A percentile compares a stretch with the other conserved stretches of the same genome.
These are phyloP conservation scores for Takifugu flavidus DNA, from an alignment of 2,113 vertebrate species.

Conservation along the genomic window DNA sequence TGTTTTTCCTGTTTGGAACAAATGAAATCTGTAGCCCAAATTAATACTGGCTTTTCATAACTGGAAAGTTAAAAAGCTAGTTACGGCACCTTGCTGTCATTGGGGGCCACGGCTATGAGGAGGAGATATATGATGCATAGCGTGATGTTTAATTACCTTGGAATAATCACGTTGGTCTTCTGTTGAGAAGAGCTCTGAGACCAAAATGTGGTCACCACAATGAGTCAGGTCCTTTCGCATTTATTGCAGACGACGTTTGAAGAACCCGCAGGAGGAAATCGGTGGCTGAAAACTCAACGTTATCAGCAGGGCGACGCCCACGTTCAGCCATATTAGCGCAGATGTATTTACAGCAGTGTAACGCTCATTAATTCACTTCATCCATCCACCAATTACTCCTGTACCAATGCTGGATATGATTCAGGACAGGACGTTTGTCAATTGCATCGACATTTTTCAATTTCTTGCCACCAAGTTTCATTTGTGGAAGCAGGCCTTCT, in stretches of 20 bases:
- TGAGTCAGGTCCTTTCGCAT: too few species aligned
- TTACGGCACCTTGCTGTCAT: constrained; percentile 91
- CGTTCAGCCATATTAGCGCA: background rate
- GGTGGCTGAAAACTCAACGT: too few species aligned
- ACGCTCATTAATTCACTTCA: constrained; percentile 38
- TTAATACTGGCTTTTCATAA: constrained; percentile 99
- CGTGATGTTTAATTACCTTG: constrained; percentile 17
- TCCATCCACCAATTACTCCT: constrained; percentile 53
- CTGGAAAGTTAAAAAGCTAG: constrained; percentile 92
- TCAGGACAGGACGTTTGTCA: constrained; percentile 60
- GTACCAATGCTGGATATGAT: constrained; percentile 52
- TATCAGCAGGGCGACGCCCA: too few species aligned
- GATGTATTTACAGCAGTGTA: constrained; percentile 26
- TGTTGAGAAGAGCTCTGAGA: constrained; percentile 5
- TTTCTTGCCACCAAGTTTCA: constrained; percentile 62
- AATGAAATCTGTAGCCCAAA: constrained; percentile 99
- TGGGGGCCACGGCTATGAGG: constrained; percentile 56
- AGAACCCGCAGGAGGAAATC: too few species aligned
- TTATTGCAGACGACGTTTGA: too few species aligned
- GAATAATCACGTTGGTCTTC: constrained; percentile 40
- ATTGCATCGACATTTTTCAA: constrained; percentile 63
- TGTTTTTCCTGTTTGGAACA: constrained; percentile 99
- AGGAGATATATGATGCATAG: too few species aligned
- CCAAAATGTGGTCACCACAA: constrained; percentile 40
- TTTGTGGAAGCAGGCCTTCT: constrained; percentile 60